These are phyloP conservation scores for Oscheius sp. DNA, from an alignment of 2,888 invertebrate species.

Conservation along the genomic window DNA sequence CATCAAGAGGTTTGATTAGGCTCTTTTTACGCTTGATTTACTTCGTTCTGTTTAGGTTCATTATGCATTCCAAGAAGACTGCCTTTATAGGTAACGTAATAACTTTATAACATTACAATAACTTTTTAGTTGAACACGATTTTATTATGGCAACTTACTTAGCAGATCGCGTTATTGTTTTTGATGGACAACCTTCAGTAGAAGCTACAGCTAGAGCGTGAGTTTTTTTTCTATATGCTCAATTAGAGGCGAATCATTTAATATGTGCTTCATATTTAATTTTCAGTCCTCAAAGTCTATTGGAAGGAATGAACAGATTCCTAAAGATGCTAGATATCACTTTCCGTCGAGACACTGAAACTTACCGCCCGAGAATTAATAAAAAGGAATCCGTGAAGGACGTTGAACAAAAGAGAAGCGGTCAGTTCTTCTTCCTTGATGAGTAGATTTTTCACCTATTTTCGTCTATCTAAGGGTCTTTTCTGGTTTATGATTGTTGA, in stretches of 20 bases:
- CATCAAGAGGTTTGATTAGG: slow-evolving; percentile 86
- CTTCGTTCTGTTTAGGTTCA: slow-evolving; percentile 77
- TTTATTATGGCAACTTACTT: slow-evolving; percentile 99
- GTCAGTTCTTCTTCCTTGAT: slow-evolving; percentile 98
- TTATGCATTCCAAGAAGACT: slow-evolving; percentile 97
- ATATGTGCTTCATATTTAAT: background rate
- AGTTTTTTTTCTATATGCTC: slow-evolving; percentile 44
- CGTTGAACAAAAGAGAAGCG: slow-evolving; percentile 92
- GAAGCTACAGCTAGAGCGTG: slow-evolving; percentile 84
- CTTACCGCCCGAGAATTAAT: slow-evolving; percentile 96
- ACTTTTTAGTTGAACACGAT: slow-evolving; percentile 99
- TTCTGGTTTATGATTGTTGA: slow-evolving; percentile 3
- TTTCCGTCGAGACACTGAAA: slow-evolving; percentile 97
- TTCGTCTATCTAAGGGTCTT: background rate
- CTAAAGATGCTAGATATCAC: slow-evolving; percentile 93
- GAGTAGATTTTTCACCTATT: slow-evolving; percentile 73
- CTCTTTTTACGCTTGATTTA: no score
- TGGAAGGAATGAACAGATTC: slow-evolving; percentile 98
- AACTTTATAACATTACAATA: no score
- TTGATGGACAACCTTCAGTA: slow-evolving; percentile 92
- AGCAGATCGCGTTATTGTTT: slow-evolving; percentile 95
- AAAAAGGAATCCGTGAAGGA: slow-evolving; percentile 97
- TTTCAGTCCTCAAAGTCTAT: slow-evolving; percentile 81
- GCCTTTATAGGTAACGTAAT: no score
- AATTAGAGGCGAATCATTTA: no score